A percentile compares a stretch with the other conserved stretches of the same genome.
These are phyloP conservation scores for Ceuthmochares aereus DNA, from an alignment of 2,113 vertebrate genomes.

Conservation along the genomic window DNA sequence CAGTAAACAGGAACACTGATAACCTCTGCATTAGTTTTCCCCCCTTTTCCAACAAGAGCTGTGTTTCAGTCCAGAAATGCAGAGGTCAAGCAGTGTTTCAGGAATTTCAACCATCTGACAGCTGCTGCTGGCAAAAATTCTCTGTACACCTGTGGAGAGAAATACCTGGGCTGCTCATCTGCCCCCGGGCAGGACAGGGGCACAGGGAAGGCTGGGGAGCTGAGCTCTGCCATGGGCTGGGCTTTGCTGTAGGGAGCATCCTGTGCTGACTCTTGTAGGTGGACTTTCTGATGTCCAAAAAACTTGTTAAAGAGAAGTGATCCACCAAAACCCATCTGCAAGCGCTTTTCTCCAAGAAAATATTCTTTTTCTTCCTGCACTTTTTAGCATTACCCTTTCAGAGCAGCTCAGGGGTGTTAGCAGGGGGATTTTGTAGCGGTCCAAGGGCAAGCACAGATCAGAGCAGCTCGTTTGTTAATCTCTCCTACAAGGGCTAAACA, in stretches of 20 bases:
- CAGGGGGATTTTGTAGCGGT: background rate
- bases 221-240: background rate
- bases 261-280: fast-evolving
- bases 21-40: background rate
- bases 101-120: constrained; percentile 43
- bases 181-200: background rate
- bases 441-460: background rate
- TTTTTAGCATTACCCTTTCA: background rate
- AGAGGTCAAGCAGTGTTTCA: background rate
- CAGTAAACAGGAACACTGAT: background rate
- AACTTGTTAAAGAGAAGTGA: background rate
- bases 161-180: background rate
- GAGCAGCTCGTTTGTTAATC: background rate
- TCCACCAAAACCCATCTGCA: background rate
- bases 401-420: background rate
- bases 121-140: constrained; percentile 29
- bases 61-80: background rate
- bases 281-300: background rate
- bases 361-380: background rate
- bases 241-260: background rate
- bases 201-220: background rate
- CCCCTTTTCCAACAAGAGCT: background rate
- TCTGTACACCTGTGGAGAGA: constrained; percentile 8
- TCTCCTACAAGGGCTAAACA: background rate
- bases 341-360: background rate